phyloP scores from a whole-genome alignment of 2,113 vertebrate species.

The Colaptes auratus region DNA sequence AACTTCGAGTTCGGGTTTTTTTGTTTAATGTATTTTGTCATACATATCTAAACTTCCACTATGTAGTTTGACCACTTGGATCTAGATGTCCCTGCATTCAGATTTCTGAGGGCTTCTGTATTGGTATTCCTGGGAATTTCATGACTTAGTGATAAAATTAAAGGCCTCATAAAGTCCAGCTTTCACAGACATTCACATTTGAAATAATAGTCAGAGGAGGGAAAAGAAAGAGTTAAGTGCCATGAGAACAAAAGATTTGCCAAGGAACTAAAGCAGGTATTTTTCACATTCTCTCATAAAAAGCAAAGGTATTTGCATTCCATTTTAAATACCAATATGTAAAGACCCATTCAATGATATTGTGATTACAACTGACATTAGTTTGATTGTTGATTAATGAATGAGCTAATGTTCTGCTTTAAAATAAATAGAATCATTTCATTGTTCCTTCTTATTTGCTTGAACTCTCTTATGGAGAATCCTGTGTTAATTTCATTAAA shows the following conservation, averaged over 20 bases:
- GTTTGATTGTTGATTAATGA: background rate
- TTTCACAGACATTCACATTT: background rate
- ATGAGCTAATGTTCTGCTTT: background rate
- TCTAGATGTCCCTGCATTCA: background rate
- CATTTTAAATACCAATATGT: background rate
- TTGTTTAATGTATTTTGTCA: background rate
- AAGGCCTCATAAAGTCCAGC: background rate
- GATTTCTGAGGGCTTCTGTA: background rate
- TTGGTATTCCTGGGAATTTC: background rate
- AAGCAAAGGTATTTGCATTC: background rate
- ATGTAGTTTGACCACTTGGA: background rate
- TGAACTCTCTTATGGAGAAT: background rate
- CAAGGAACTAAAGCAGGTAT: background rate
- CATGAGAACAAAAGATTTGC: background rate
- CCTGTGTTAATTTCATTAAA: rapidly evolving
- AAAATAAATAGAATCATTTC: background rate
- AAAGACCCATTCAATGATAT: background rate
- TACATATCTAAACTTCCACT: background rate
- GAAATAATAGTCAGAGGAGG: background rate
- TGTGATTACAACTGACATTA: background rate
- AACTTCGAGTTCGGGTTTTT: background rate
- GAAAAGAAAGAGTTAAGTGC: background rate
- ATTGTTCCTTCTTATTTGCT: background rate
- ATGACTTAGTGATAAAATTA: background rate
- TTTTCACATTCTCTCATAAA: background rate